Percentiles rank a stretch among this genome's conserved stretches.
These are phyloP conservation scores for Capitella teleta DNA, from an alignment of 1,140 invertebrate species.

Conservation along the genomic window DNA sequence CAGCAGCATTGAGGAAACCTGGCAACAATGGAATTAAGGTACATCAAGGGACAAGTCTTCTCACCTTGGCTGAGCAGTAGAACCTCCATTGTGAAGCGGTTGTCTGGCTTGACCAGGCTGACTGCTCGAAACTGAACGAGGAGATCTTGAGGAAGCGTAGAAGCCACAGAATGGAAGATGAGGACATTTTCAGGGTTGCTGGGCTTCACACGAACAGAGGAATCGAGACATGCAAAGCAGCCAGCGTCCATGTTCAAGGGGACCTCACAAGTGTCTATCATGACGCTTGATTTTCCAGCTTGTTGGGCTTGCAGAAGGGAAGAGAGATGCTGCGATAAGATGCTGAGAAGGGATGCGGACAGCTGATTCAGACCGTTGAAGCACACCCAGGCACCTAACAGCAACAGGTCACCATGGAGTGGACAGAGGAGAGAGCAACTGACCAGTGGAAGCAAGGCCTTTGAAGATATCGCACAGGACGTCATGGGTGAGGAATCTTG, in stretches of 20 bases:
- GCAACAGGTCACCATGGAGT: too few species aligned
- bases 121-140: conserved; percentile 31
- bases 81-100: conserved; percentile 27
- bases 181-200: conserved; percentile 28
- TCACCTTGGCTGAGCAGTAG: conserved; percentile 36
- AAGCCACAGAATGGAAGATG: conserved; percentile 25
- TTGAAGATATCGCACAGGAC: conserved; percentile 33
- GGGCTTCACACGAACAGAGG: conserved; percentile 14
- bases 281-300: conserved; percentile 22
- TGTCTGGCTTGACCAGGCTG: conserved; percentile 28
- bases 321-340: conserved; percentile 30
- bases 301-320: conserved; percentile 26
- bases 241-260: conserved; percentile 23
- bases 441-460: conserved; percentile 31
- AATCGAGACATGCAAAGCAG: conserved; percentile 20
- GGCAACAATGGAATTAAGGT: neutral
- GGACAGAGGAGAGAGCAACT: too few species aligned
- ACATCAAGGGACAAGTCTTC: neutral
- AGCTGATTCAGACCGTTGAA: conserved; percentile 32
- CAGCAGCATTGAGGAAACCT: conserved; percentile 29
- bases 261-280: conserved; percentile 28
- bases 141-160: conserved; percentile 24
- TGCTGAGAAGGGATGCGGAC: conserved; percentile 24
- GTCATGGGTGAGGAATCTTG: conserved; percentile 20
- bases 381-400: conserved; percentile 32